Evolutionary conservation across 2,888 invertebrate genomes (phyloP).

Genomic region (Cynaeus angustus): DNA sequence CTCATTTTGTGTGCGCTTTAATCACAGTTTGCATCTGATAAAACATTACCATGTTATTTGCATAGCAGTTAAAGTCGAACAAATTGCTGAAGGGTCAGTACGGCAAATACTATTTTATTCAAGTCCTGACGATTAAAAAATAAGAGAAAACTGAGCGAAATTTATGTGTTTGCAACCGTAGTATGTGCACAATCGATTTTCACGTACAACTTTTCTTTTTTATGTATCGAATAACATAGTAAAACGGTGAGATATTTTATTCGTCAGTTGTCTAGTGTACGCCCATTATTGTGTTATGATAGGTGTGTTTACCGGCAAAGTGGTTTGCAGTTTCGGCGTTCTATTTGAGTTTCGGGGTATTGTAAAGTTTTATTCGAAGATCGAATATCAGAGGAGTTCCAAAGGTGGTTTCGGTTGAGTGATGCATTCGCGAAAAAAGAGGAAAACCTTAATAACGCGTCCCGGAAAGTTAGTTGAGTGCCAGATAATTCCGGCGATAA

Average conservation of each 20-base stretch:
- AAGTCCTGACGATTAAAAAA: constrained; percentile 37
- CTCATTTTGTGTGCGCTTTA: constrained; percentile 22
- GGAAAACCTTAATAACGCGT: constrained; percentile 32
- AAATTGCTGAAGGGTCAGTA: constrained; percentile 41
- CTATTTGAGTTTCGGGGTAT: constrained; percentile 27
- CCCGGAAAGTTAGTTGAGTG: constrained; percentile 42
- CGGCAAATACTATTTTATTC: constrained; percentile 39
- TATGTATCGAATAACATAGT: constrained; percentile 23
- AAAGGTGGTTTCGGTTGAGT: constrained; percentile 21
- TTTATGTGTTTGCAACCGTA: constrained; percentile 20
- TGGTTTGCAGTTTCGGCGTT: constrained; percentile 35
- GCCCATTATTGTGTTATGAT: constrained; percentile 31
- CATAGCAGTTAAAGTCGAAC: constrained; percentile 42
- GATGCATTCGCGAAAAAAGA: constrained; percentile 21
- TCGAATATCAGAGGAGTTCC: constrained; percentile 34
- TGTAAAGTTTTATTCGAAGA: constrained; percentile 37
- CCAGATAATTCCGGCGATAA: constrained; percentile 47
- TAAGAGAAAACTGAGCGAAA: constrained; percentile 7
- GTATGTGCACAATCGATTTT: constrained; percentile 31
- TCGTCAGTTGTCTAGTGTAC: constrained; percentile 20
- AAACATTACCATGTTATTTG: constrained; percentile 42
- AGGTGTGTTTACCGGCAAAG: constrained; percentile 24
- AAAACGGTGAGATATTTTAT: constrained; percentile 33
- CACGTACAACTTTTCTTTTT: constrained; percentile 18
- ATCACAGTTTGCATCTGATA: constrained; percentile 44